These are phyloP conservation scores for Apteryx owenii DNA, from an alignment of 2,113 vertebrate genomes.

Conservation along the genomic window DNA sequence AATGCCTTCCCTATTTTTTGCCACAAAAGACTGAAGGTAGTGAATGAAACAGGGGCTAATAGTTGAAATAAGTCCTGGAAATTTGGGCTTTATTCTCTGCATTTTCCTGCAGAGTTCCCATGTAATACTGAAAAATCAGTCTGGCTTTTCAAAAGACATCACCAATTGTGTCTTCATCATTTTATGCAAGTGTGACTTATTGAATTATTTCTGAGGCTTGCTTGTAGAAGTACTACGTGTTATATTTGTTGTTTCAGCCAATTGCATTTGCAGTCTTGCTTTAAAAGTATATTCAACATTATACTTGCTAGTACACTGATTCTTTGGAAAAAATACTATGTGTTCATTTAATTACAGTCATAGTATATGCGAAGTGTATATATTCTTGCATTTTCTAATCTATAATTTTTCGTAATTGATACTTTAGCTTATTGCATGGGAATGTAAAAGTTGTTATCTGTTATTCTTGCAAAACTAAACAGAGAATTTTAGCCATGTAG, in stretches of 20 bases:
- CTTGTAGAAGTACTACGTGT: neutral
- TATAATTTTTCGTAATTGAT: neutral
- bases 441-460: neutral
- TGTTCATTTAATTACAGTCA: neutral
- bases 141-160: neutral
- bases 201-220: neutral
- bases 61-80: neutral
- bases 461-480: neutral
- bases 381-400: neutral
- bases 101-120: neutral
- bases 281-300: neutral
- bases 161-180: neutral
- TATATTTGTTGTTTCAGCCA: neutral
- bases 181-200: neutral
- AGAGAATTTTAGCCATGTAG: neutral
- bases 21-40: fast-evolving
- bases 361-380: neutral
- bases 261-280: neutral
- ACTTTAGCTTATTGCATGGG: neutral
- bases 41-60: neutral
- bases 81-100: neutral
- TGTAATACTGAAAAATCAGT: neutral
- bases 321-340: neutral
- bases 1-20: neutral
- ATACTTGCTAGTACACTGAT: neutral